Percentiles rank a stretch among this genome's conserved stretches.
phyloP scores from a whole-genome alignment of 2,888 invertebrate species.

The Andrena marginata region DNA sequence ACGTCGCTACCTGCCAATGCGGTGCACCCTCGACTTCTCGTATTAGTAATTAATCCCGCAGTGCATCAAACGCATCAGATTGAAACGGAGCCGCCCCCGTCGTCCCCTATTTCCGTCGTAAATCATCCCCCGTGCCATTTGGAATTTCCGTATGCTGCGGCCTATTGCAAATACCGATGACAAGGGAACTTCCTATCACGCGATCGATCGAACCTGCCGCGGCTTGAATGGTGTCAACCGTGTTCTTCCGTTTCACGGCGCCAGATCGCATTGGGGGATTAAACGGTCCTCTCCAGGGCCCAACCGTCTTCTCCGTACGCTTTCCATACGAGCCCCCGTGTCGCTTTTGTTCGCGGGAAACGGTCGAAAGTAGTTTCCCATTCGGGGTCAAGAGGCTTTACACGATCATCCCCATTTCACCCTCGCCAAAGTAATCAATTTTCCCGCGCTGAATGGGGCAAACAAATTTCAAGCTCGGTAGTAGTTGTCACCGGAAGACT shows the following conservation, averaged over 20 bases:
- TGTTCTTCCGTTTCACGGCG: slow-evolving; percentile 69
- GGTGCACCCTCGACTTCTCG: slow-evolving; percentile 61
- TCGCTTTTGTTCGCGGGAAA: slow-evolving; percentile 10
- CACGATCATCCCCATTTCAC: not conserved
- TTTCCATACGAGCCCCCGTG: not conserved
- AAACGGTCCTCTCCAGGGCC: slow-evolving; percentile 28
- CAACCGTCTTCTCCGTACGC: not conserved
- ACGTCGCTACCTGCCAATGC: slow-evolving; percentile 37
- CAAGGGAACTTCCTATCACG: slow-evolving; percentile 74
- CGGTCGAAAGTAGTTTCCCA: not conserved
- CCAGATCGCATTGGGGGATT: slow-evolving; percentile 57
- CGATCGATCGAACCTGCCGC: slow-evolving; percentile 66
- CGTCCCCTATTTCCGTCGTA: slow-evolving; percentile 63
- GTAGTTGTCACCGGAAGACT: not conserved
- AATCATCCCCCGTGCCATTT: slow-evolving; percentile 72
- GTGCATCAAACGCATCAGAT: slow-evolving; percentile 68
- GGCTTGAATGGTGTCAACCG: slow-evolving; percentile 50
- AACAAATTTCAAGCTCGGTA: not conserved
- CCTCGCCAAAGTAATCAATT: slow-evolving; percentile 3
- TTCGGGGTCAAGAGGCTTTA: not conserved
- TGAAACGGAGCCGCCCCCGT: slow-evolving; percentile 64
- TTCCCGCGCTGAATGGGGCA: not conserved
- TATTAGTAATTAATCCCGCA: slow-evolving; percentile 71
- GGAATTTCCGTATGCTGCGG: slow-evolving; percentile 70
- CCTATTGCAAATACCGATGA: slow-evolving; percentile 72